phyloP scores from a whole-genome alignment of 2,797 vertebrate species.

The Dendrocincla tyrannina region DNA sequence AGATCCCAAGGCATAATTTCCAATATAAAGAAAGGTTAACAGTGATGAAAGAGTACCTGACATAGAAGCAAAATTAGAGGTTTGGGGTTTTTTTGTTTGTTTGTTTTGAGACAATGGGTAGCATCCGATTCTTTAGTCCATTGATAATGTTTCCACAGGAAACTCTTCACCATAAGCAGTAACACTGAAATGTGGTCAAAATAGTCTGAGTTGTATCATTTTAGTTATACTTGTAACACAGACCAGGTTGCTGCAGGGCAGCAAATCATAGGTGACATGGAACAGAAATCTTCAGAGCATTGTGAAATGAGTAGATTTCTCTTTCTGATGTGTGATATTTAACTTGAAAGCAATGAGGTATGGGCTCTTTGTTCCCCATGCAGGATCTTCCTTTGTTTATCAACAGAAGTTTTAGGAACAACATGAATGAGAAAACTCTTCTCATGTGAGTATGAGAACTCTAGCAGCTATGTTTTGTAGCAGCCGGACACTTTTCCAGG shows the following conservation, averaged over 20 bases:
- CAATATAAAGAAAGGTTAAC: not conserved
- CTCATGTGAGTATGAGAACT: not conserved
- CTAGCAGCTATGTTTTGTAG: not conserved
- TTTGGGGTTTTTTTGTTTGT: no score
- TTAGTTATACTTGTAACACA: not conserved
- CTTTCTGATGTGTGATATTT: not conserved
- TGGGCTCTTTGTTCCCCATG: not conserved
- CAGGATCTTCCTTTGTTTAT: not conserved
- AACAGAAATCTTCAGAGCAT: not conserved
- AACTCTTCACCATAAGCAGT: not conserved
- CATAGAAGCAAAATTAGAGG: not conserved
- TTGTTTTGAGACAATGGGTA: not conserved
- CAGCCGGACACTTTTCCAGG: slow-evolving; percentile 21
- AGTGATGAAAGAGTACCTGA: not conserved
- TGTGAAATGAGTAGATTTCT: not conserved
- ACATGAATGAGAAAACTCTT: slow-evolving; percentile 2
- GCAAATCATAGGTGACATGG: not conserved
- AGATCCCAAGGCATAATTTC: not conserved
- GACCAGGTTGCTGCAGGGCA: not conserved
- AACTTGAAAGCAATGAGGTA: not conserved
- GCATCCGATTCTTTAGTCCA: not conserved
- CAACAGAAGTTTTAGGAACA: not conserved
- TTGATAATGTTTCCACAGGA: not conserved
- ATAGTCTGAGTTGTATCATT: not conserved
- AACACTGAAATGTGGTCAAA: not conserved